A percentile compares a stretch with the other conserved stretches of the same genome.
These are phyloP conservation scores for Diaprepes abbreviatus DNA, from an alignment of 2,888 invertebrate species.

Conservation along the genomic window DNA sequence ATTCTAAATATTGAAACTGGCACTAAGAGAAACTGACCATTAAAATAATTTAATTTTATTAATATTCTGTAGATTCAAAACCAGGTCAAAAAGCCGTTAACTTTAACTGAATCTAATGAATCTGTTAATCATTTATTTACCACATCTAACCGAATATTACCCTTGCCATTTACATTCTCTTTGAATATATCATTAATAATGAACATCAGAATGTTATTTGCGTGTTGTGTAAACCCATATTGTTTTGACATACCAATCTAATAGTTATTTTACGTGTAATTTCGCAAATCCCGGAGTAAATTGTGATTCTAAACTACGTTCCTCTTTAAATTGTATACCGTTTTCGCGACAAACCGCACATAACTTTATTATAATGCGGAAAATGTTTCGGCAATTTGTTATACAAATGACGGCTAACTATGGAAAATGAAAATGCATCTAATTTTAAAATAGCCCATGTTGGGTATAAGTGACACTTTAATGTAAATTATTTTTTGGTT, in stretches of 20 bases:
- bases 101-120: background rate
- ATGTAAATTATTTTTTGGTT: too few species aligned
- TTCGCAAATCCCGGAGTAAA: constrained; percentile 2
- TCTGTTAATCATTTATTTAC: background rate
- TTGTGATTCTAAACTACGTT: background rate
- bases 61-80: too few species aligned
- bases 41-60: too few species aligned
- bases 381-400: background rate
- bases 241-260: constrained; percentile 10
- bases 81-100: too few species aligned
- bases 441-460: background rate
- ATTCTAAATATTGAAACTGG: too few species aligned
- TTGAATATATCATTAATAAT: constrained; percentile 11
- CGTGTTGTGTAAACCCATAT: background rate
- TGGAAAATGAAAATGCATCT: background rate
- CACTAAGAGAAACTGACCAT: too few species aligned
- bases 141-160: background rate
- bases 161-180: background rate
- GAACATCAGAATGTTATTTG: background rate
- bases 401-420: background rate
- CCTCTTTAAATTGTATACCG: background rate
- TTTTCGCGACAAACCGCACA: background rate
- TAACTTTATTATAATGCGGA: background rate
- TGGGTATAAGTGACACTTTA: too few species aligned
- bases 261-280: constrained; percentile 15